Conservation (phyloP, 2,888 invertebrate species). For the Thymelicus acteon region DNA sequence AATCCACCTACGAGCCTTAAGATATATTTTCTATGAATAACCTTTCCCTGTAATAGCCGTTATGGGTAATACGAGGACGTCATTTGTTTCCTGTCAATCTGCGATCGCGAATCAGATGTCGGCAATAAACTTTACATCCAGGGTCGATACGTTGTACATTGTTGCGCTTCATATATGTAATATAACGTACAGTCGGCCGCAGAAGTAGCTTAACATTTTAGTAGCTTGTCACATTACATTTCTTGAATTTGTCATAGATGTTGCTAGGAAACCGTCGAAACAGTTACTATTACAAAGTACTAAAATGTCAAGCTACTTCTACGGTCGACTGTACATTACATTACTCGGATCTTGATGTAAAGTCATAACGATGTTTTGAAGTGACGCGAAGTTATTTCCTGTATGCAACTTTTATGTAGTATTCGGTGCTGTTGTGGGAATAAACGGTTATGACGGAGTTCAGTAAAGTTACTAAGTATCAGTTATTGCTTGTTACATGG, state of each 20-base stretch:
- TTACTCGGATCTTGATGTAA: background rate
- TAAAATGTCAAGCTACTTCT: too few species aligned
- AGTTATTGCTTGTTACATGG: too few species aligned
- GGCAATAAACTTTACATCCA: constrained; percentile 1
- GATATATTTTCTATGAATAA: constrained; percentile 22
- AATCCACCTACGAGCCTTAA: constrained; percentile 10
- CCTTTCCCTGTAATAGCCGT: constrained; percentile 20
- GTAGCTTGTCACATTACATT: too few species aligned
- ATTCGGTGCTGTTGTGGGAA: too few species aligned
- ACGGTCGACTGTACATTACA: too few species aligned
- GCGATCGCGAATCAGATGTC: constrained; percentile 2
- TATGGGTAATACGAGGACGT: constrained; percentile 24
- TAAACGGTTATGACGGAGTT: too few species aligned
- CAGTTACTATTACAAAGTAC: too few species aligned
- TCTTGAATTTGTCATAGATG: too few species aligned
- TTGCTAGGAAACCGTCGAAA: too few species aligned
- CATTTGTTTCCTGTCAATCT: constrained; percentile 25
- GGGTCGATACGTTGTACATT: background rate
- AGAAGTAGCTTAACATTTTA: too few species aligned
- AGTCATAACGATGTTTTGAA: background rate
- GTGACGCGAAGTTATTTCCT: background rate
- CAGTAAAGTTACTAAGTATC: too few species aligned
- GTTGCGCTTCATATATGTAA: background rate
- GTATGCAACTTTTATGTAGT: background rate
- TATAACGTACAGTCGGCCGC: too few species aligned